Evolutionary conservation across 1,140 invertebrate species (phyloP), one percentile per base, ranked within the genome.

Genomic region (Meloidogyne exigua): DNA sequence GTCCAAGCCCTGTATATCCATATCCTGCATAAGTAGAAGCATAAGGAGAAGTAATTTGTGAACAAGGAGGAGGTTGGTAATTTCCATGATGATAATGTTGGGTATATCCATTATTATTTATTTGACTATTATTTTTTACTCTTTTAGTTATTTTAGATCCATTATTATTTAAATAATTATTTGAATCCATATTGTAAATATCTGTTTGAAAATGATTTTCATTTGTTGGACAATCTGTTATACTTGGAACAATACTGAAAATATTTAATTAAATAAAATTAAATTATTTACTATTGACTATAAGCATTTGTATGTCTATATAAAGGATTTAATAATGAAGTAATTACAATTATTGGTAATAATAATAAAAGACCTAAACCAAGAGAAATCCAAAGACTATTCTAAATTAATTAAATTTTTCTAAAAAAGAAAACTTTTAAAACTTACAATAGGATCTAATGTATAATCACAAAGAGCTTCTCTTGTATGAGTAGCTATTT

Each of bases 361-460:
- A 84, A 69, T 62, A 82, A 68, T 18, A 83, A 11, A 23, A 82
- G 23, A 75, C 81, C 83, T 15, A 82, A 68, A 1, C 66, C 63
- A 83, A 84, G 65, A 13, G 81, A 70, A 65, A 84, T 78, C 81
- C 81, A 82, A 36, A 82, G 26, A 11, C 78, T 79, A 62, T 82
- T 82, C 77, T 79, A 26, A n/a, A 70, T 26, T 21, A 39, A 3
- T 70, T 70, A 3, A 28, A 70, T 15, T 57, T 32, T 0, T n/a
- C 18, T 4, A 15, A 44, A 72, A 64, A 15, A 57, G 10, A 44
- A 44, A 71, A 21, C n/a, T 4, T 28, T 44, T 18, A n/a, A 42
- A 2, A 42, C 44, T 71, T 68, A 79, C 77, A 68, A 82, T 78
- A 18, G 81, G 82, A 21, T 82, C 79, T 10, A 82, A 25, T 23